phyloP scores from a whole-genome alignment of 2,888 invertebrate species.

The Panopea generosa region DNA sequence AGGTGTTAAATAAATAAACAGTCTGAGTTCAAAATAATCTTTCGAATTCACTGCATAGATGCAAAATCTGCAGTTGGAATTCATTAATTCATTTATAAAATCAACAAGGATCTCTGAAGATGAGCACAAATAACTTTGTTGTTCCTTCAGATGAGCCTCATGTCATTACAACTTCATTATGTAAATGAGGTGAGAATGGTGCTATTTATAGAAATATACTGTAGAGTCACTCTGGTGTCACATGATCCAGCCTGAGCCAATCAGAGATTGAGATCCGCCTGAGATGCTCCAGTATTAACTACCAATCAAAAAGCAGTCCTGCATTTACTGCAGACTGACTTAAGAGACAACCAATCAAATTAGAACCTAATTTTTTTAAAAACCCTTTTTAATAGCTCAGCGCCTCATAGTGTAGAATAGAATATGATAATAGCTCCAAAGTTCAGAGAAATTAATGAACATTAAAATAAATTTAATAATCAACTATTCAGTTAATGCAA shows the following conservation, averaged over 20 bases:
- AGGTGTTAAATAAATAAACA: not conserved
- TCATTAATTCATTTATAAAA: not conserved
- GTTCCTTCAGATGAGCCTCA: not conserved
- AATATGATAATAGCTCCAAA: conserved; percentile 32
- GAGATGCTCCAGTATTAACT: conserved; percentile 8
- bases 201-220: conserved; percentile 10
- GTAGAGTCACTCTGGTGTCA: conserved; percentile 15
- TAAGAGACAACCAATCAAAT: conserved; percentile 41
- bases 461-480: not conserved
- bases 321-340: conserved; percentile 29
- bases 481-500: too few species aligned
- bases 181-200: conserved; percentile 24
- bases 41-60: conserved; percentile 10
- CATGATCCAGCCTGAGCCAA: conserved; percentile 34
- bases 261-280: conserved; percentile 40
- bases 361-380: conserved; percentile 4
- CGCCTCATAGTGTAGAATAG: conserved; percentile 6
- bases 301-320: conserved; percentile 49
- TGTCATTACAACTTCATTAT: conserved; percentile 10
- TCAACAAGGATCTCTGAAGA: not conserved
- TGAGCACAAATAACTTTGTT: not conserved
- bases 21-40: not conserved
- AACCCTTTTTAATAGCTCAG: conserved; percentile 10
- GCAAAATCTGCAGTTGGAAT: conserved; percentile 7
- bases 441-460: not conserved